Percentiles rank a stretch among this genome's conserved stretches.
Evolutionary conservation across 2,888 invertebrate genomes (phyloP).

Genomic region (Drosophila testacea): DNA sequence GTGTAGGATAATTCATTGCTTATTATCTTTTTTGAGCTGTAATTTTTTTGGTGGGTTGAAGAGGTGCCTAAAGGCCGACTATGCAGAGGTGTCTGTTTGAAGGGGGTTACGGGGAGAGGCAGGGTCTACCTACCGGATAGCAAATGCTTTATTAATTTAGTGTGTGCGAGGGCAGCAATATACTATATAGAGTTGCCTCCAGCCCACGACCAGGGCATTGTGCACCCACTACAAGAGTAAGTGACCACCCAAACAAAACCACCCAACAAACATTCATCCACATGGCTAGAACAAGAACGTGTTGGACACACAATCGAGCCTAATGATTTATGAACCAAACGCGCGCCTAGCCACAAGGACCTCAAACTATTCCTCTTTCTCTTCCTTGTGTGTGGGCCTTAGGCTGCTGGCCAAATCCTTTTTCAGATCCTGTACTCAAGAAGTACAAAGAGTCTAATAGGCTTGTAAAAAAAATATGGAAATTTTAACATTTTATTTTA

Average conservation of each 20-base stretch:
- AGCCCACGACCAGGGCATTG: neutral
- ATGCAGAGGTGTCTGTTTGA: neutral
- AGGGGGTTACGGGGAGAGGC: neutral
- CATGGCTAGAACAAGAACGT: conserved; percentile 51
- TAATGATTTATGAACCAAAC: conserved; percentile 78
- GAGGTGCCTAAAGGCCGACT: neutral
- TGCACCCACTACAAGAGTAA: conserved; percentile 1
- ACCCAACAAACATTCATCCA: conserved; percentile 14
- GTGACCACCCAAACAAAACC: conserved; percentile 10
- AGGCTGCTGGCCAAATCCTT: conserved; percentile 66
- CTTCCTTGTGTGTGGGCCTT: conserved; percentile 1
- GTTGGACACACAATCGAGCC: conserved; percentile 80
- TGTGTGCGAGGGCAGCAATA: conserved; percentile 68
- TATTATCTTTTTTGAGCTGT: conserved; percentile 77
- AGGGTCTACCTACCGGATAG: conserved; percentile 54
- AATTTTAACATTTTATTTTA: too few species aligned
- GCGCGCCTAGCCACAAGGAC: conserved; percentile 70
- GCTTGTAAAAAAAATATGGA: too few species aligned
- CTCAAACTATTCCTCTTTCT: conserved; percentile 1
- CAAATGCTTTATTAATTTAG: conserved; percentile 82
- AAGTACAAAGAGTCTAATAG: too few species aligned
- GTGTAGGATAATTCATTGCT: conserved; percentile 82
- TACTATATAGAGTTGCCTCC: conserved; percentile 10
- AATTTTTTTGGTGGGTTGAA: conserved; percentile 29
- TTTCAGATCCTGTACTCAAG: neutral